These are phyloP conservation scores for Temnothorax longispinosus DNA, from an alignment of 1,140 invertebrate genomes.

Conservation along the genomic window DNA sequence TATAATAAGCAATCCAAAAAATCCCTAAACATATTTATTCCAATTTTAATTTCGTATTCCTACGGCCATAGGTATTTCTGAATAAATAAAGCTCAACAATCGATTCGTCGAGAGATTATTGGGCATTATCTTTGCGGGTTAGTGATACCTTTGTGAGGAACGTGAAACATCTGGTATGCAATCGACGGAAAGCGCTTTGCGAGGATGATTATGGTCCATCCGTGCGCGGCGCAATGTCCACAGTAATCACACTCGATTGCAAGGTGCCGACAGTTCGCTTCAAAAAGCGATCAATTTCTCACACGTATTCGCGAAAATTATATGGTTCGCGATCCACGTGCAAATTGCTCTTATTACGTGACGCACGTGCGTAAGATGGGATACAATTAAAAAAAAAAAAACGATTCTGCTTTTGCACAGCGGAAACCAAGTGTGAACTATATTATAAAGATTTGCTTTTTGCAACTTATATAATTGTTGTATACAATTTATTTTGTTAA, in stretches of 20 bases:
- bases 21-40: not conserved
- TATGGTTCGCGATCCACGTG: constrained; percentile 56
- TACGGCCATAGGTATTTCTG: not conserved
- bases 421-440: not conserved
- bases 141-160: constrained; percentile 9
- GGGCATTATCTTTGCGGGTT: constrained; percentile 1
- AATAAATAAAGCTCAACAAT: not conserved
- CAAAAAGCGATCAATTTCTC: constrained; percentile 69
- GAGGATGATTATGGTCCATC: constrained; percentile 51
- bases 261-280: constrained; percentile 22
- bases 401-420: not conserved
- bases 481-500: not conserved
- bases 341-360: constrained; percentile 60
- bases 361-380: constrained; percentile 48
- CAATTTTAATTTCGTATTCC: not conserved
- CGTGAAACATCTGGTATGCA: constrained; percentile 44
- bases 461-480: not conserved
- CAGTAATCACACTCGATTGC: constrained; percentile 61
- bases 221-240: constrained; percentile 62
- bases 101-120: not conserved
- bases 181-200: constrained; percentile 45
- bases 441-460: not conserved
- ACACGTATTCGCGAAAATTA: constrained; percentile 71
- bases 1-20: not conserved
- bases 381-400: constrained; percentile 47